Base-by-base conservation (phyloP, 2,888 invertebrate genomes). In the Diaprepes abbreviatus region DNA sequence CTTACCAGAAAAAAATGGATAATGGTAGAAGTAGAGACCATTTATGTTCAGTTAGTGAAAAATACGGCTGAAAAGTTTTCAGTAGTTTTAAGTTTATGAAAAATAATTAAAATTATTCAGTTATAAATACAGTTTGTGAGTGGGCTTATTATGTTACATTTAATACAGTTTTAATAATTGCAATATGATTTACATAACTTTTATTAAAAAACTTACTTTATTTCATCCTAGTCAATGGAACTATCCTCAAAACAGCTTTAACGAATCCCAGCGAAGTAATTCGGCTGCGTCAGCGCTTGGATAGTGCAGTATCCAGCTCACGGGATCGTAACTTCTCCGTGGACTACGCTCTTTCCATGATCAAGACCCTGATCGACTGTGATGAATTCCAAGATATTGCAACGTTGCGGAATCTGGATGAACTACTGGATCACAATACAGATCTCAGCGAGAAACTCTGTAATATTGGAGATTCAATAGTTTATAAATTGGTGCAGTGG, bases 401-500 rank as follows among this genome's bases (percentile, higher is more conserved):
- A 71, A 97, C 96, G 77, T 89, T 92, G 78, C 91, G 94, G 86
- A 96, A 95, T 85, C 89, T 96, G 85, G 94, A 95, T 80, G 95
- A 94, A 85, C 89, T 95, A 81, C 88, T 96, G 77, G 94, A 95
- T 84, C 94, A 94, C 84, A 94, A 95, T 82, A 93, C 95, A 77
- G 95, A 95, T 85, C 91, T 95, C 80, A 95, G 93, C 80, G 94
- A 95, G 84, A 96, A 93, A 85, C 89, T 97, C 78, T 96, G 96
- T 87, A 94, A 93, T 85, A 95, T 98, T 81, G 97, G 98, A 59
- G 98, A 98, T 87, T 97, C 96, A 76, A 98, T 98, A 81, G 98
- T 98, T 67, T 96, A 95, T 87, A 97, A 97, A 87, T 90, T 98
- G 87, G 98, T 98, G 76, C 96, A 97, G 85, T 98, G 98, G 98